Evolutionary conservation across 2,888 invertebrate genomes (phyloP), one percentile per base, ranked within the genome.

Genomic region (Blastobasis lacticolella): DNA sequence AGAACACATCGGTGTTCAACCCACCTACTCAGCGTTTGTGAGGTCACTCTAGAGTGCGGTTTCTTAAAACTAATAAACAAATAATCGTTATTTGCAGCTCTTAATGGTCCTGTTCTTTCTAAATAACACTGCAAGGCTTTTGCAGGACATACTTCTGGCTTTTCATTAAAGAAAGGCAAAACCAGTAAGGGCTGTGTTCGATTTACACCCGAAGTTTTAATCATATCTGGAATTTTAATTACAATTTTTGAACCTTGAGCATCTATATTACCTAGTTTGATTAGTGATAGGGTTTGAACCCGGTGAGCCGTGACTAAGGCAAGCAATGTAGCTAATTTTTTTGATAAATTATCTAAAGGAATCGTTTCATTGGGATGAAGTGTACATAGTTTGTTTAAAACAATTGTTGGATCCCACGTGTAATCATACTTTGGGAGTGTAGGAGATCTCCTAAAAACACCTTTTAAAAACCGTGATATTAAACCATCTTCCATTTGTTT

Each of bases 331-430:
- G 48, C 10, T n/a, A 45, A 4, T 40, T 56, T 54, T 49, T 54
- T 52, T 5, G 52, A 46, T 0, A 54, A 10, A 6, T 7, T 1
- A 43, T 54, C 52, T 5, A 56, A 8, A 4, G 10, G 9, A 6
- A 52, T 9, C 6, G 45, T 1, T 23, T 50, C 38, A 48, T 52
- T 52, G 5, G 52, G 52, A 40, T 46, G 49, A 7, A 10, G 38
- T 4, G 8, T 36, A 5, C 37, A 37, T 37, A 52, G 10, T 46
- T 54, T 57, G 7, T 54, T 54, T 36, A 55, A 45, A 23, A 57
- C 60, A n/a, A 55, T 45, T 6, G 44, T 6, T 6, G 67, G 64
- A 46, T 74, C 60, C 69, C 71, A 72, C 0, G 49, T 49, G 6
- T 36, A 37, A 40, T 67, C 55, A 53, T 71, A 58, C 48, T 49